Percentiles rank a stretch among this genome's conserved stretches.
phyloP scores from a whole-genome alignment of 2,888 invertebrate genomes.

The Heliconius ethilla region DNA sequence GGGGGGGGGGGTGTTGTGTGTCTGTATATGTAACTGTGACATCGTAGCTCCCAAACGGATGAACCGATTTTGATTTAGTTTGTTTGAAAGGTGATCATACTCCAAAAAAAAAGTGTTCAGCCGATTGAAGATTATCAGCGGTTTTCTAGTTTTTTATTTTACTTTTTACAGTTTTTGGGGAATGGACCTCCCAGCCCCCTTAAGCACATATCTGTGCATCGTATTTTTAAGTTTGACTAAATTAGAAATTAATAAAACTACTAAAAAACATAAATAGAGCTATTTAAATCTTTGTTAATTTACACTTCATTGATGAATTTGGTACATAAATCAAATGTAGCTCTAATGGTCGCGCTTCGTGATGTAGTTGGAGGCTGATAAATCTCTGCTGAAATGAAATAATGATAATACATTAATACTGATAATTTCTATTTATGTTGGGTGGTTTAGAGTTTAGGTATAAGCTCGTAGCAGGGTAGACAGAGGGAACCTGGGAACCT shows the following conservation, averaged over 20 bases:
- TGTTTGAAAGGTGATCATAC: too few relatives aligned
- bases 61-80: too few relatives aligned
- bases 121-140: too few relatives aligned
- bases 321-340: conserved; percentile 34
- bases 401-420: neutral
- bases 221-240: neutral
- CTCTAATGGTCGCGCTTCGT: conserved; percentile 28
- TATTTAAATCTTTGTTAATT: conserved; percentile 17
- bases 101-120: too few relatives aligned
- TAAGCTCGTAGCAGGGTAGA: too few relatives aligned
- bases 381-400: conserved; percentile 23
- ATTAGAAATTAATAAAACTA: neutral
- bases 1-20: neutral
- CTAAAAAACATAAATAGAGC: neutral
- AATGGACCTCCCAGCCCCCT: too few relatives aligned
- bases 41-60: neutral
- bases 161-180: too few relatives aligned
- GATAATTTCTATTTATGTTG: neutral
- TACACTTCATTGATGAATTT: conserved; percentile 29
- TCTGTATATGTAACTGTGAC: neutral
- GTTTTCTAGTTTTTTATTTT: too few relatives aligned
- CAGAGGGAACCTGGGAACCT: too few relatives aligned
- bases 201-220: neutral
- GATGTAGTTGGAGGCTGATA: conserved; percentile 27
- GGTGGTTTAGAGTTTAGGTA: neutral